A percentile compares a stretch with the other conserved stretches of the same genome.
These are phyloP conservation scores for Drosophila melanica DNA, from an alignment of 1,140 invertebrate genomes.

Conservation along the genomic window DNA sequence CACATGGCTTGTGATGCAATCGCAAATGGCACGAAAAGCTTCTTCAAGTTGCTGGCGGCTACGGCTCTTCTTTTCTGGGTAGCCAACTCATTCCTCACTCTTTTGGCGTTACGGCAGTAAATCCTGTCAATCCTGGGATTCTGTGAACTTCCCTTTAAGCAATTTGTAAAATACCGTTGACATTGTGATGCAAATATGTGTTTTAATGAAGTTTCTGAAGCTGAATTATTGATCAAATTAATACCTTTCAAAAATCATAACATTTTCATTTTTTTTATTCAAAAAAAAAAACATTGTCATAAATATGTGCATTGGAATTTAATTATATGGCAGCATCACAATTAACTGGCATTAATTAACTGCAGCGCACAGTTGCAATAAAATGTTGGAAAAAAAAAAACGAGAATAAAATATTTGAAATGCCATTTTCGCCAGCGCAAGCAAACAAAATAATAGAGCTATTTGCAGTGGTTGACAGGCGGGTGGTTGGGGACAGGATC, in stretches of 20 bases:
- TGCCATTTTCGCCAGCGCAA: conserved; percentile 23
- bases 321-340: conserved; percentile 35
- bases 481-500: neutral
- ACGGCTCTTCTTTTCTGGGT: too few relatives aligned
- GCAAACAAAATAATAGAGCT: conserved; percentile 32
- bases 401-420: conserved; percentile 32
- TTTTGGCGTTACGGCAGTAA: too few relatives aligned
- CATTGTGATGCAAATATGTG: neutral
- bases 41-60: too few relatives aligned
- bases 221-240: neutral
- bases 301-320: conserved; percentile 23
- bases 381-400: conserved; percentile 17
- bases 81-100: too few relatives aligned
- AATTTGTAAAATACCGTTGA: neutral
- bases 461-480: conserved; percentile 22
- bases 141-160: too few relatives aligned
- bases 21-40: too few relatives aligned
- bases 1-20: too few relatives aligned
- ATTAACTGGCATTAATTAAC: conserved; percentile 58
- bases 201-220: neutral
- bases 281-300: neutral
- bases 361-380: conserved; percentile 6
- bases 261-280: neutral
- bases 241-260: neutral
- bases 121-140: too few relatives aligned